Evolutionary conservation across 2,113 vertebrate genomes (phyloP).

Genomic region (Oreotrochilus melanogaster): DNA sequence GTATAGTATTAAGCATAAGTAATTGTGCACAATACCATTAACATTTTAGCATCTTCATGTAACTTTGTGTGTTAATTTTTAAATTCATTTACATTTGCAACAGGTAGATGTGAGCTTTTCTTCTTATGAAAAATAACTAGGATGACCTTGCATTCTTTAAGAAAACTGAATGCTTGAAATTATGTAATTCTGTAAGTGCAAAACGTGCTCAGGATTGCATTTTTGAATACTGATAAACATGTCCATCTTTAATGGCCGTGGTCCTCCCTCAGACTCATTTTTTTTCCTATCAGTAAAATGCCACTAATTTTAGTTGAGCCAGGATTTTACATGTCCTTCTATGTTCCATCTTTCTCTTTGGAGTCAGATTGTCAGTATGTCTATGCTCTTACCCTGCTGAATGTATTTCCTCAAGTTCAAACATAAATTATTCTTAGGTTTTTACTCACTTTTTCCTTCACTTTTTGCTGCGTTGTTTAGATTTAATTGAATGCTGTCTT

Average conservation of each 20-base stretch:
- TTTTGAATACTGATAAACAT: neutral
- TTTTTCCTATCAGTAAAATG: neutral
- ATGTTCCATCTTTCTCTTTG: neutral
- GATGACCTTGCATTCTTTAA: neutral
- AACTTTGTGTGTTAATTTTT: neutral
- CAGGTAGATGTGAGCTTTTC: neutral
- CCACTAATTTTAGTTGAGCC: neutral
- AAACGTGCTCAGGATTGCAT: neutral
- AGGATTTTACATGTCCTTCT: neutral
- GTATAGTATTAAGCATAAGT: neutral
- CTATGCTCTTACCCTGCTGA: neutral
- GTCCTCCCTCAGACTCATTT: neutral
- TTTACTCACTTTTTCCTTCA: neutral
- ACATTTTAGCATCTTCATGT: neutral
- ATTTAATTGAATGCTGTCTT: neutral
- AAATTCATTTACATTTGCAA: neutral
- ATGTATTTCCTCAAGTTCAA: neutral
- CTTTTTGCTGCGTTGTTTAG: neutral
- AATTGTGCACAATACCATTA: neutral
- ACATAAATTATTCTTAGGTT: neutral
- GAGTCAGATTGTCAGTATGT: neutral
- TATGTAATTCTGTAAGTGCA: neutral
- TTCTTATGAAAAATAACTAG: neutral
- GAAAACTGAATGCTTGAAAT: neutral
- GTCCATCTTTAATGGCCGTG: neutral